Evolutionary conservation across 2,797 vertebrate species (phyloP).

Genomic region (Champsocephalus esox): DNA sequence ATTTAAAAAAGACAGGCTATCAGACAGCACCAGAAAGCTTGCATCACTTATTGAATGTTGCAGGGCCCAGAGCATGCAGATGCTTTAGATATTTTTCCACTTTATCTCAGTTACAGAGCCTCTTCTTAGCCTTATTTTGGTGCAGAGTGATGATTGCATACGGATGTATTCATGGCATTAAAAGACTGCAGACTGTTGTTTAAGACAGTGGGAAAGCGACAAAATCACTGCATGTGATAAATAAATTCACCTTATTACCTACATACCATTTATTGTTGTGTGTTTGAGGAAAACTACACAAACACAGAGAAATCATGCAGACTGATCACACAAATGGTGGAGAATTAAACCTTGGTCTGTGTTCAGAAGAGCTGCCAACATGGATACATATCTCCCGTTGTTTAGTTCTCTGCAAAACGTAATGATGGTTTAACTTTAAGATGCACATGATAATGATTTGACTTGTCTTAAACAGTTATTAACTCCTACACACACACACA

Average conservation of each 20-base stretch:
- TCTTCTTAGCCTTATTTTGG: constrained; percentile 8
- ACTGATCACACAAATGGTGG: neutral
- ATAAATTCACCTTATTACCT: neutral
- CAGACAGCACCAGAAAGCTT: neutral
- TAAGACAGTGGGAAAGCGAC: constrained; percentile 1
- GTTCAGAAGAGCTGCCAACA: neutral
- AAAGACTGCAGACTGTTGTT: constrained; percentile 3
- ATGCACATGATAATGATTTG: constrained; percentile 60
- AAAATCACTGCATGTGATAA: constrained; percentile 2
- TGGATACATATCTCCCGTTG: neutral
- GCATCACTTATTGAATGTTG: neutral
- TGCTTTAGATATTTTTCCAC: constrained; percentile 3
- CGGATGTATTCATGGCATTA: neutral
- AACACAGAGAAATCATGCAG: constrained; percentile 1
- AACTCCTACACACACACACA: constrained; percentile 32
- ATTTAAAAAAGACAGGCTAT: neutral
- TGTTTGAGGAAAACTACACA: neutral
- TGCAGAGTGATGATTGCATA: constrained; percentile 6
- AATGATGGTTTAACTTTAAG: constrained; percentile 35
- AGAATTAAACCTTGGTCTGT: neutral
- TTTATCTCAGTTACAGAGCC: neutral
- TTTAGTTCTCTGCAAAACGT: constrained; percentile 33
- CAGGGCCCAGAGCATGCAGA: neutral
- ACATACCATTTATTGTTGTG: neutral
- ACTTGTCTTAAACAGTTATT: constrained; percentile 58